phyloP scores from a whole-genome alignment of 1,140 invertebrate genomes.

The Cydia amplana region DNA sequence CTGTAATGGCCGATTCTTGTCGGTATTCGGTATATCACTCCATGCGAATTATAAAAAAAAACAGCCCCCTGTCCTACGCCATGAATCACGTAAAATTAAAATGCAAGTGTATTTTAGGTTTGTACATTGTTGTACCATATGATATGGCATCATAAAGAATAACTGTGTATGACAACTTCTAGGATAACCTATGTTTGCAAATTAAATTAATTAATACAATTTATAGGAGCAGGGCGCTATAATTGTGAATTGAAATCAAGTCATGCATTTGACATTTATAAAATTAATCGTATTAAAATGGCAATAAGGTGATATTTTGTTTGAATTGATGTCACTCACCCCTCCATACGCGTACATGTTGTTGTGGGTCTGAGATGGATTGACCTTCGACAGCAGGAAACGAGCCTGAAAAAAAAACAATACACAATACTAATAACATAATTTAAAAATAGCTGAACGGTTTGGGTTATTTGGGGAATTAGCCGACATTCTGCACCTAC shows the following conservation, averaged over 20 bases:
- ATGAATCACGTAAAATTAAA: not conserved
- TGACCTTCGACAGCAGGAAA: constrained; percentile 99
- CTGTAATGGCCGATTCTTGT: constrained; percentile 46
- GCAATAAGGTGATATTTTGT: constrained; percentile 27
- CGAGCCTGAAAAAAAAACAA: constrained; percentile 85
- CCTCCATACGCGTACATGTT: constrained; percentile 97
- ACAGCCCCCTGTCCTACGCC: not conserved
- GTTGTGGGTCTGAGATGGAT: constrained; percentile 99
- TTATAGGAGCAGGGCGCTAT: not conserved
- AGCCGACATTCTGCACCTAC: no score
- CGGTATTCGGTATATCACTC: constrained; percentile 40
- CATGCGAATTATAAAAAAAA: constrained; percentile 42
- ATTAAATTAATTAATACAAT: not conserved
- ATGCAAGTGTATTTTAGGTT: no score
- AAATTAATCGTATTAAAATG: constrained; percentile 11
- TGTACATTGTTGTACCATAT: no score
- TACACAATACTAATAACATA: not conserved
- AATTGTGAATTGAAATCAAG: not conserved
- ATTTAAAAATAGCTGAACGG: no score
- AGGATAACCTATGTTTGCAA: no score
- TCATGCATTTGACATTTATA: constrained; percentile 18
- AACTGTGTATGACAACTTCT: no score
- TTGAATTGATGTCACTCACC: constrained; percentile 83
- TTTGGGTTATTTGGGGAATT: no score
- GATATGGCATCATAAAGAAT: no score